Percentiles rank a stretch among this genome's conserved stretches.
Evolutionary conservation across 1,140 invertebrate species (phyloP).

Genomic region (Aplysia californica): DNA sequence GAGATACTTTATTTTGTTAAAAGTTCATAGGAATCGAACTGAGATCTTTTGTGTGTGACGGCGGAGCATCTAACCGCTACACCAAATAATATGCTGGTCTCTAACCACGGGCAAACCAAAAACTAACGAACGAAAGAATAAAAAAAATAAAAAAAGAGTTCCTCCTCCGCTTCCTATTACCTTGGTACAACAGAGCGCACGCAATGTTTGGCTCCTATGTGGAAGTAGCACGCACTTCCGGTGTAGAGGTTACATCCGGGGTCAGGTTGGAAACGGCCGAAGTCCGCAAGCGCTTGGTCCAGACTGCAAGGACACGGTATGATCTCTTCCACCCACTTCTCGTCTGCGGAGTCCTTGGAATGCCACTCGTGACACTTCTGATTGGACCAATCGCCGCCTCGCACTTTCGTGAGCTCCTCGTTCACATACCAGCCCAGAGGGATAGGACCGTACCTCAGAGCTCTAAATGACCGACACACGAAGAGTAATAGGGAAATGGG

Average conservation of each 20-base stretch:
- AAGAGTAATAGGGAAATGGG: too few species aligned
- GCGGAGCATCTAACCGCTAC: too few species aligned
- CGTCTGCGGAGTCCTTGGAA: slow-evolving; percentile 38
- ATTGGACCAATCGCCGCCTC: slow-evolving; percentile 47
- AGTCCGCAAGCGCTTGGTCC: slow-evolving; percentile 89
- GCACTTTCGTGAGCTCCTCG: slow-evolving; percentile 29
- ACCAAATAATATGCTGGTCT: too few species aligned
- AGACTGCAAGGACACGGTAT: slow-evolving; percentile 92
- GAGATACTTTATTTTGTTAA: too few species aligned
- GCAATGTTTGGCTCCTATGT: slow-evolving; percentile 90
- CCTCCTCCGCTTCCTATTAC: slow-evolving; percentile 68
- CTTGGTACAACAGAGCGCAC: slow-evolving; percentile 90
- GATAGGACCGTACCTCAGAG: slow-evolving; percentile 30
- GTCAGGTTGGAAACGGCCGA: slow-evolving; percentile 92
- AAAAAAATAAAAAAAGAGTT: too few species aligned
- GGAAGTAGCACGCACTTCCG: slow-evolving; percentile 88
- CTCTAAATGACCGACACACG: too few species aligned
- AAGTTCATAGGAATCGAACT: too few species aligned
- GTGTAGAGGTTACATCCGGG: slow-evolving; percentile 81
- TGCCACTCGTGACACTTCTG: slow-evolving; percentile 48
- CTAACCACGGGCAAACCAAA: too few species aligned
- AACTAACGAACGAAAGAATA: too few species aligned
- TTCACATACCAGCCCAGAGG: slow-evolving; percentile 57
- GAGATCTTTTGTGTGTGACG: too few species aligned
- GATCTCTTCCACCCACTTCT: slow-evolving; percentile 51